Percentiles rank a stretch among this genome's conserved stretches.
phyloP scores from a whole-genome alignment of 2,888 invertebrate species.

The Galerucella pusilla region DNA sequence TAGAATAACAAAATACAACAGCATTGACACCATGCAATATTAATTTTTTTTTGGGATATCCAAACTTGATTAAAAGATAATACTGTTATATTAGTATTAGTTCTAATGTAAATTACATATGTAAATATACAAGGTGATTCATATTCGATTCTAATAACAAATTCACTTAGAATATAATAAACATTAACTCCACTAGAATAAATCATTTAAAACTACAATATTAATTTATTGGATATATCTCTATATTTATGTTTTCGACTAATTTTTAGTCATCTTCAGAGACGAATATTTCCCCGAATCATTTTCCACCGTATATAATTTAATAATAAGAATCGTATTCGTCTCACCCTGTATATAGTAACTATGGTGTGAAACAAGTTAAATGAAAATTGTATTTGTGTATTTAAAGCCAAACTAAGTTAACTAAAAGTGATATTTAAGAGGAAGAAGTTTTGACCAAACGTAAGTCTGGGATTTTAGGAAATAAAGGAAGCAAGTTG shows the following conservation, averaged over 20 bases:
- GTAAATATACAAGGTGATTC: slow-evolving; percentile 28
- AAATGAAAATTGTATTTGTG: slow-evolving; percentile 46
- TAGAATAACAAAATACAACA: slow-evolving; percentile 42
- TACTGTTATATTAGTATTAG: slow-evolving; percentile 45
- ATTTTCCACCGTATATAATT: not conserved
- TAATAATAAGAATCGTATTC: slow-evolving; percentile 13
- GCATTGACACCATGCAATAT: slow-evolving; percentile 45
- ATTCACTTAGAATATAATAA: slow-evolving; percentile 1
- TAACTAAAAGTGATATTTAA: slow-evolving; percentile 46
- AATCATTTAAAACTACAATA: not conserved
- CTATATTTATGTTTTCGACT: not conserved
- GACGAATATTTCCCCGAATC: not conserved
- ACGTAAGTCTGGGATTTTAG: slow-evolving; percentile 51
- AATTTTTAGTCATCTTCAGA: not conserved
- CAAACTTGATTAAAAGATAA: slow-evolving; percentile 38
- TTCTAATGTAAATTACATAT: slow-evolving; percentile 43
- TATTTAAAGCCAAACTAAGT: slow-evolving; percentile 44
- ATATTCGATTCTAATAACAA: slow-evolving; percentile 14
- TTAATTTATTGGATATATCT: not conserved
- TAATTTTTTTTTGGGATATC: slow-evolving; percentile 40
- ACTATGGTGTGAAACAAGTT: slow-evolving; percentile 47
- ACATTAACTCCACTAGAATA: not conserved
- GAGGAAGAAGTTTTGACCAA: slow-evolving; percentile 38
- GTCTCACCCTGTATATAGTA: slow-evolving; percentile 33
- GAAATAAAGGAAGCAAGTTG: slow-evolving; percentile 63